A percentile compares a stretch with the other conserved stretches of the same genome.
phyloP scores from a whole-genome alignment of 2,797 vertebrate genomes.

The Scleropages formosus region DNA sequence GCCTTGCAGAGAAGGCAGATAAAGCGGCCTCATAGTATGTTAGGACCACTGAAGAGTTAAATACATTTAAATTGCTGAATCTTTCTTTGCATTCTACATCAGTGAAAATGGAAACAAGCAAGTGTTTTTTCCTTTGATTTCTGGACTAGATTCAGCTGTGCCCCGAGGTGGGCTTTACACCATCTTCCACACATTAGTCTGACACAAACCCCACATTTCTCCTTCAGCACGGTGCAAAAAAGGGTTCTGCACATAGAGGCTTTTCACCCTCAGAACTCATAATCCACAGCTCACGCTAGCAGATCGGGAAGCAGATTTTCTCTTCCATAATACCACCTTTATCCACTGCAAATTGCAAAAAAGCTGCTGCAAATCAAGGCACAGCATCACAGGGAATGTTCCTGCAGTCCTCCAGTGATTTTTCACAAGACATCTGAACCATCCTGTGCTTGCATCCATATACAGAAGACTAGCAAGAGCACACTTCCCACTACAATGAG shows the following conservation, averaged over 20 bases:
- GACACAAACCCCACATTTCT: slow-evolving; percentile 7
- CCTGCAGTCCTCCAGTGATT: background rate
- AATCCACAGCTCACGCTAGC: slow-evolving; percentile 20
- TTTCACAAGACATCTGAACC: background rate
- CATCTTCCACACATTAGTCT: slow-evolving; percentile 11
- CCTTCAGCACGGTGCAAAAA: background rate
- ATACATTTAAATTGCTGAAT: slow-evolving; percentile 41
- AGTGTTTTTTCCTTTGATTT: slow-evolving; percentile 24
- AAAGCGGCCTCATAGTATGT: slow-evolving; percentile 40
- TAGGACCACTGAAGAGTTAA: slow-evolving; percentile 53
- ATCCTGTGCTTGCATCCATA: background rate
- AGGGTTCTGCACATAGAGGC: background rate
- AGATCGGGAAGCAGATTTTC: slow-evolving; percentile 1
- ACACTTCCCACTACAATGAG: background rate
- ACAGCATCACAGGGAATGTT: background rate
- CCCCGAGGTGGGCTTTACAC: slow-evolving; percentile 37
- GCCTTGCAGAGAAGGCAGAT: slow-evolving; percentile 40
- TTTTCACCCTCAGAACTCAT: slow-evolving; percentile 1
- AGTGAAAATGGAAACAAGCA: slow-evolving; percentile 23
- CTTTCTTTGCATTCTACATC: slow-evolving; percentile 32
- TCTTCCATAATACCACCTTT: background rate
- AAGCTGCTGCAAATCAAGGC: background rate
- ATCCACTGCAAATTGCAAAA: slow-evolving; percentile 12
- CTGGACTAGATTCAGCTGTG: slow-evolving; percentile 35
- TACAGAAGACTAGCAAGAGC: background rate